These are phyloP conservation scores for Halotydeus destructor DNA, from an alignment of 1,140 invertebrate species.

Conservation along the genomic window DNA sequence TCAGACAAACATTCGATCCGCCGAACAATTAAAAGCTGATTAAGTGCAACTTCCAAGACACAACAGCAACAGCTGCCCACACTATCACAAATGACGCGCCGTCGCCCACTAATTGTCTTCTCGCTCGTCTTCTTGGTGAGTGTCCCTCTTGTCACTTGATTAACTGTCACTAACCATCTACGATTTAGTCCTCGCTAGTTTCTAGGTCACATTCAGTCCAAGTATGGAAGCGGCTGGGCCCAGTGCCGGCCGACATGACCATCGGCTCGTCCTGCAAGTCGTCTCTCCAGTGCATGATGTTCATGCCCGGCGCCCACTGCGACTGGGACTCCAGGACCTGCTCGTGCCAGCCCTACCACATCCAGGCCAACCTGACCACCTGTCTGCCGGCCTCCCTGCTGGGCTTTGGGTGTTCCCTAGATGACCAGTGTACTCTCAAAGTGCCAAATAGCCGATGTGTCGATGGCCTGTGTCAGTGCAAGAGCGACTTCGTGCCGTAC, in stretches of 20 bases:
- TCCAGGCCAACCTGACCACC: constrained; percentile 13
- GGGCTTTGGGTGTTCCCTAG: constrained; percentile 44
- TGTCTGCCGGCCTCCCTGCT: constrained; percentile 39
- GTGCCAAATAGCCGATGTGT: constrained; percentile 52
- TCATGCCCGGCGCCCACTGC: constrained; percentile 15
- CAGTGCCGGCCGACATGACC: constrained; percentile 9
- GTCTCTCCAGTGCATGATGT: constrained; percentile 14
- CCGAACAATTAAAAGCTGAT: no score
- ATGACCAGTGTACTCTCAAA: constrained; percentile 50
- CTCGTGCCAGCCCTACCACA: constrained; percentile 17
- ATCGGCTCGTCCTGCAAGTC: constrained; percentile 13
- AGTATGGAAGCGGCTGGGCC: no score
- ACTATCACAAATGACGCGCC: no score
- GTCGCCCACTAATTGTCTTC: no score
- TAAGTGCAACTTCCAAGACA: no score
- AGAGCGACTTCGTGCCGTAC: constrained; percentile 55
- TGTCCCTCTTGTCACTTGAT: no score
- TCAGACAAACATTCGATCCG: no score
- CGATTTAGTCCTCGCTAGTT: no score
- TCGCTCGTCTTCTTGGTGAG: no score
- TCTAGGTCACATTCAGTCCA: no score
- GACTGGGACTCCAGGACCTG: constrained; percentile 14
- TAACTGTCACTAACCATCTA: no score
- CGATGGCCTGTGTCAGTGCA: constrained; percentile 49
- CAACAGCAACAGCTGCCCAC: no score